Base-by-base conservation (phyloP, 2,888 invertebrate genomes). In the Leptinotarsa tumamoca region DNA sequence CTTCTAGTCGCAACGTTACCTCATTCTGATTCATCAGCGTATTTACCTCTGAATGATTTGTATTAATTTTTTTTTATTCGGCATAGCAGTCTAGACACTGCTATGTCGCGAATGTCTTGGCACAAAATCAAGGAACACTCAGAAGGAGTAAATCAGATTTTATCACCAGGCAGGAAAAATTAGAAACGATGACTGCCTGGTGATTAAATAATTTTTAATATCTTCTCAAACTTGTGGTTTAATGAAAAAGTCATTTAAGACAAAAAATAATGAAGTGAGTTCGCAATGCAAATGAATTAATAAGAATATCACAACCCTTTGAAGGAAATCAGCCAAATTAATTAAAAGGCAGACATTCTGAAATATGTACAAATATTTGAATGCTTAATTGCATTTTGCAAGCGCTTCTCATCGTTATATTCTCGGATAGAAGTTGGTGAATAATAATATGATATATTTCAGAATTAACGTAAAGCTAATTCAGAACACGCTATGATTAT, bases 341-440 rank as follows among this genome's bases (percentile, higher is more conserved):
- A 58, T 58, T 58, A 15, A 58, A 58, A 10, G 58, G 23, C 58
- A 58, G 58, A 58, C 23, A 21, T 58, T 23, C 4, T 23, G 14
- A 23, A 58, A 58, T 58, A 58, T 58, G 58, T 58, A 58, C 58
- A 58, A 58, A 58, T 58, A 58, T 58, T 58, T 58, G 58, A 58
- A 58, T 58, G 23, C 58, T 14, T 58, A 58, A 58, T 58, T 58
- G 58, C 58, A 21, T 58, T 58, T 23, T 23, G 13, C 58, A 58
- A 23, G 58, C 58, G 58, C 21, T 23, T 10, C 58, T 27, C 58
- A 58, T 58, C 58, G 58, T 58, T 58, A 58, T 58, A 58, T 23
- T 58, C 23, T 23, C 58, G 23, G 58, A 58, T 23, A 58, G 27
- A 58, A 58, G 58, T 58, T 58, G 15, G 17, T 52, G 52, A 52